These are phyloP conservation scores for Nymphalis c-album DNA, from an alignment of 2,888 invertebrate species.

Conservation along the genomic window DNA sequence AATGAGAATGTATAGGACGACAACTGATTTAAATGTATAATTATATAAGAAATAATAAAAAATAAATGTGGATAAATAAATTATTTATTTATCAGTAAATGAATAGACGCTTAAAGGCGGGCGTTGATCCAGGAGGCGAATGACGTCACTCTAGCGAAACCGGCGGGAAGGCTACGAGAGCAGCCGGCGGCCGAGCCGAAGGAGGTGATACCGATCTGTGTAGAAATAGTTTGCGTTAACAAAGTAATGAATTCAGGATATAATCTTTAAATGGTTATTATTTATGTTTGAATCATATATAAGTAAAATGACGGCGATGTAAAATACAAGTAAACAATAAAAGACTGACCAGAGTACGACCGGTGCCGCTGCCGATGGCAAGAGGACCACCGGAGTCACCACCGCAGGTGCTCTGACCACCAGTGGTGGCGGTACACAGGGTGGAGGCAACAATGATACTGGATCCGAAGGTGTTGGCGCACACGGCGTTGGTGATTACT, in stretches of 20 bases:
- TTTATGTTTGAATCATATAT: too few relatives aligned
- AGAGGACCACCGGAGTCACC: slow-evolving; percentile 64
- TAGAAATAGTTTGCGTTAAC: neutral
- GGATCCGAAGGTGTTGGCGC: slow-evolving; percentile 50
- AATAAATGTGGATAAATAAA: too few relatives aligned
- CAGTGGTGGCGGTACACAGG: slow-evolving; percentile 56
- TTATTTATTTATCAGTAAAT: neutral
- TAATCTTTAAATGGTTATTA: too few relatives aligned
- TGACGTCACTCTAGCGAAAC: slow-evolving; percentile 46
- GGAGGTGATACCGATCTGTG: slow-evolving; percentile 18
- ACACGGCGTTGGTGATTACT: slow-evolving; percentile 61
- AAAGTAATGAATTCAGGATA: neutral
- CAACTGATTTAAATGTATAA: too few relatives aligned
- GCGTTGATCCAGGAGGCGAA: slow-evolving; percentile 44
- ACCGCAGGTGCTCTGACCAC: slow-evolving; percentile 59
- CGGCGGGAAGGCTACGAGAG: slow-evolving; percentile 41
- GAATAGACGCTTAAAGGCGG: slow-evolving; percentile 26
- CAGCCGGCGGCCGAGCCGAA: slow-evolving; percentile 43
- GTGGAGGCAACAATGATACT: slow-evolving; percentile 46
- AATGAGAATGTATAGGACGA: too few relatives aligned
- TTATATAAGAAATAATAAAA: too few relatives aligned
- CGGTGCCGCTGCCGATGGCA: too few relatives aligned
- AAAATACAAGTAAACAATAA: too few relatives aligned
- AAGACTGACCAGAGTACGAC: too few relatives aligned
- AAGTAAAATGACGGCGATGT: too few relatives aligned